Evolutionary conservation across 2,113 vertebrate species (phyloP).

Genomic region (Hippocampus comes): DNA sequence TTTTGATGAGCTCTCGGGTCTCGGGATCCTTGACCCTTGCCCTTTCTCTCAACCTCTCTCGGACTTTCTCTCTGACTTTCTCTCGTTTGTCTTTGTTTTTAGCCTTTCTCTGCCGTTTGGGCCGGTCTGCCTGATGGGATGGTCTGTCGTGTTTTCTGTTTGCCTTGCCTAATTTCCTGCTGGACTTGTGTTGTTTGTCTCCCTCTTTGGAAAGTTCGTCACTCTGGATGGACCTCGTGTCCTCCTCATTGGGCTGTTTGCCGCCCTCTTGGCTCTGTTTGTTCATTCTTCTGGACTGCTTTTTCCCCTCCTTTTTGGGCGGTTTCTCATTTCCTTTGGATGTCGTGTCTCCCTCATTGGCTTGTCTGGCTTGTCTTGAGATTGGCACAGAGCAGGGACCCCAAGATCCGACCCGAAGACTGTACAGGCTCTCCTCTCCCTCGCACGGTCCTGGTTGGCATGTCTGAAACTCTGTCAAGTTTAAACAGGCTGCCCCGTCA

Average conservation of each 20-base stretch:
- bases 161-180: slow-evolving; percentile 39
- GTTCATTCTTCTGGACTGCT: not conserved
- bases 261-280: slow-evolving; percentile 30
- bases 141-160: slow-evolving; percentile 64
- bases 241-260: slow-evolving; percentile 29
- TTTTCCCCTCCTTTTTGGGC: slow-evolving; percentile 25
- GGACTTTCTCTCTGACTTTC: slow-evolving; percentile 70
- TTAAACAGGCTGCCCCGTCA: slow-evolving; percentile 85
- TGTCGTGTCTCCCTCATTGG: slow-evolving; percentile 25
- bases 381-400: slow-evolving; percentile 76
- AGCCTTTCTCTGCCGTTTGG: slow-evolving; percentile 78
- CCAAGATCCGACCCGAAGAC: slow-evolving; percentile 87
- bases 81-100: slow-evolving; percentile 72
- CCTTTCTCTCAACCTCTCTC: slow-evolving; percentile 70
- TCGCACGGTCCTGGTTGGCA: slow-evolving; percentile 78
- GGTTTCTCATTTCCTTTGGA: slow-evolving; percentile 30
- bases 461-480: slow-evolving; percentile 88
- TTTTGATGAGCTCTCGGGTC: slow-evolving; percentile 88
- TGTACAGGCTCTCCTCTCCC: slow-evolving; percentile 79
- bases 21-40: slow-evolving; percentile 79
- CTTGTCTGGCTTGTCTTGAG: slow-evolving; percentile 75
- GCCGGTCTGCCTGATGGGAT: slow-evolving; percentile 69
- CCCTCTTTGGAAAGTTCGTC: slow-evolving; percentile 20
- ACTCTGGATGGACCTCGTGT: slow-evolving; percentile 21
- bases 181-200: slow-evolving; percentile 37